These are phyloP conservation scores for Shargacucullia verbasci DNA, from an alignment of 2,888 invertebrate species.

Conservation along the genomic window DNA sequence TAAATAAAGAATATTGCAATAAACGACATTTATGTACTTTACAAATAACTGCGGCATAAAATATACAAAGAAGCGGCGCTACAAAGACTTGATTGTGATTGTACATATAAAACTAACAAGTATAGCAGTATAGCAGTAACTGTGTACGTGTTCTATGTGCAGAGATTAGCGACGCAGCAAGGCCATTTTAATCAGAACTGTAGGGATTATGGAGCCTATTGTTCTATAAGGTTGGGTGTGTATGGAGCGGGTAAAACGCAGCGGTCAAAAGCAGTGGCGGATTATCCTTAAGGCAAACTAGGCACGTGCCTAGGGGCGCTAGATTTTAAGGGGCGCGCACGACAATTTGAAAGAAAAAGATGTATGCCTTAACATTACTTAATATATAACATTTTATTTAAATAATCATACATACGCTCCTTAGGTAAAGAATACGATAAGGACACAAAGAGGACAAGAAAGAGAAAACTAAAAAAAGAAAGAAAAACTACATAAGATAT, in stretches of 20 bases:
- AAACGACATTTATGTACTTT: constrained; percentile 1
- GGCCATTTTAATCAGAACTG: constrained; percentile 60
- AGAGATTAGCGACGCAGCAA: constrained; percentile 54
- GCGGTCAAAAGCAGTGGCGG: no score
- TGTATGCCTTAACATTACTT: no score
- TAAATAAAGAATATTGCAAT: constrained; percentile 1
- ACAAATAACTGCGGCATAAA: constrained; percentile 20
- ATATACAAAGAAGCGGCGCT: constrained; percentile 33
- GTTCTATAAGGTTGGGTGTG: constrained; percentile 18
- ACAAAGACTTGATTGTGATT: constrained; percentile 59
- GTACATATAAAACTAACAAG: constrained; percentile 31
- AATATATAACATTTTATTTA: no score
- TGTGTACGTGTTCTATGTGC: constrained; percentile 20
- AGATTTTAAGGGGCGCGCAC: no score
- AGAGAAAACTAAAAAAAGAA: no score
- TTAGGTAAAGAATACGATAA: no score
- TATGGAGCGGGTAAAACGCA: constrained; percentile 8
- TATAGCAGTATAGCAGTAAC: constrained; percentile 14
- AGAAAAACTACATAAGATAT: no score
- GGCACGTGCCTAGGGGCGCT: no score
- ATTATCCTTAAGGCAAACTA: no score
- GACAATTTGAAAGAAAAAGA: no score
- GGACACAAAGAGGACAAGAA: no score
- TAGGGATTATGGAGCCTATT: constrained; percentile 53
- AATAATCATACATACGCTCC: no score